These are phyloP conservation scores for Centropyge bicolor DNA, from an alignment of 2,797 vertebrate genomes.

Conservation along the genomic window DNA sequence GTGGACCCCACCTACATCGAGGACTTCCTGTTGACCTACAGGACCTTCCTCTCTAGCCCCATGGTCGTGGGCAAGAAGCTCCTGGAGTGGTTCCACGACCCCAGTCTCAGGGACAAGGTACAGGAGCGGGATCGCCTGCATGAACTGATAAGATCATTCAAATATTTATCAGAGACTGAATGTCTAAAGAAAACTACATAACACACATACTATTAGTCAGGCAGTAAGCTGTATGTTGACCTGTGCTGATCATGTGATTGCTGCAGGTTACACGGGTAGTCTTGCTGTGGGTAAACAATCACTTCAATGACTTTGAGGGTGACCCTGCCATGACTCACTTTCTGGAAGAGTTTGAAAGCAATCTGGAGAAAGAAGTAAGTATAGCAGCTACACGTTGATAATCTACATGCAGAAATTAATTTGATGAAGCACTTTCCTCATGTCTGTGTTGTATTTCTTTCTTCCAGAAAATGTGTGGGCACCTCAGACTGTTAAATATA, in stretches of 20 bases:
- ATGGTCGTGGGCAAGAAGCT: conserved; percentile 99
- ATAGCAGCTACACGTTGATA: accelerated
- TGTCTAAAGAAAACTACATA: neutral
- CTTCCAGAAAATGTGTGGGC: conserved; percentile 97
- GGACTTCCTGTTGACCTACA: conserved; percentile 97
- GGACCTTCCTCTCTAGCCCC: conserved; percentile 98
- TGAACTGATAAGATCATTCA: neutral
- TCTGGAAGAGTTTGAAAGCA: conserved; percentile 99
- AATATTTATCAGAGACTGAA: neutral
- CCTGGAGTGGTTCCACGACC: conserved; percentile 99
- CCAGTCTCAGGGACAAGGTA: conserved; percentile 99
- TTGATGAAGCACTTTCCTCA: neutral
- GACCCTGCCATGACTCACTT: conserved; percentile 97
- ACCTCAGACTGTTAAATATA: conserved; percentile 98
- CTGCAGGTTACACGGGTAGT: conserved; percentile 98
- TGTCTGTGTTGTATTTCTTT: neutral
- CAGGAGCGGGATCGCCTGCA: neutral
- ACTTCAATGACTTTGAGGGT: conserved; percentile 99
- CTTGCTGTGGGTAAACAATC: conserved; percentile 99
- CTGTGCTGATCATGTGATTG: conserved; percentile 36
- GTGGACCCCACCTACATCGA: conserved; percentile 99
- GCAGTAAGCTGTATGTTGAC: conserved; percentile 21
- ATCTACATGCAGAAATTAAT: neutral
- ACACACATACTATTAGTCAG: neutral
- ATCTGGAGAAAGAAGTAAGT: conserved; percentile 97